Evolutionary conservation across 2,797 vertebrate species (phyloP).

Genomic region (Alfaro cultratus): DNA sequence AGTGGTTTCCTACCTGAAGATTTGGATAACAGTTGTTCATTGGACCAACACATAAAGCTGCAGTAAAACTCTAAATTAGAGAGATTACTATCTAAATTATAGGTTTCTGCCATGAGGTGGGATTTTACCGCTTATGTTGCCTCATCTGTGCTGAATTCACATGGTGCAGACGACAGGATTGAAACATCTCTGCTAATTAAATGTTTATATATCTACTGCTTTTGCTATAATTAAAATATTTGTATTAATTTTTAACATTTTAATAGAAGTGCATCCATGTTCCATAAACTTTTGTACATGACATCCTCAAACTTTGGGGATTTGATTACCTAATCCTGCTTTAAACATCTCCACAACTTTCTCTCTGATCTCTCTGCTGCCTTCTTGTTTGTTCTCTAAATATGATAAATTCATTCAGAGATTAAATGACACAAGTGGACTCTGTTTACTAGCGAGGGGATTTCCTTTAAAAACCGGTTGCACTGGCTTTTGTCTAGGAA

Average conservation of each 20-base stretch:
- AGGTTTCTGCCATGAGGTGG: background rate
- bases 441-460: background rate
- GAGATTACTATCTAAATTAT: background rate
- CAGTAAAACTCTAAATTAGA: background rate
- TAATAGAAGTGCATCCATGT: background rate
- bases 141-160: background rate
- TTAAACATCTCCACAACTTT: background rate
- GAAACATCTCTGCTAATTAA: background rate
- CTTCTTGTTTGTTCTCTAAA: background rate
- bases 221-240: background rate
- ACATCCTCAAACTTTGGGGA: background rate
- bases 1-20: background rate
- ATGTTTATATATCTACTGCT: background rate
- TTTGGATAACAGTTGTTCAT: background rate
- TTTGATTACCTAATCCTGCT: background rate
- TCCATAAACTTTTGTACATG: background rate
- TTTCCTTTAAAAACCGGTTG: background rate
- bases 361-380: background rate
- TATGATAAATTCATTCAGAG: background rate
- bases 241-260: background rate
- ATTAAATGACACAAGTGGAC: background rate
- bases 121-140: background rate
- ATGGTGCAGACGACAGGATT: background rate
- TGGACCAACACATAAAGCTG: background rate
- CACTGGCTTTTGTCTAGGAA: background rate